Percentiles rank a stretch among this genome's conserved stretches.
phyloP scores from a whole-genome alignment of 2,888 invertebrate genomes.

The Drosophila anomalata region DNA sequence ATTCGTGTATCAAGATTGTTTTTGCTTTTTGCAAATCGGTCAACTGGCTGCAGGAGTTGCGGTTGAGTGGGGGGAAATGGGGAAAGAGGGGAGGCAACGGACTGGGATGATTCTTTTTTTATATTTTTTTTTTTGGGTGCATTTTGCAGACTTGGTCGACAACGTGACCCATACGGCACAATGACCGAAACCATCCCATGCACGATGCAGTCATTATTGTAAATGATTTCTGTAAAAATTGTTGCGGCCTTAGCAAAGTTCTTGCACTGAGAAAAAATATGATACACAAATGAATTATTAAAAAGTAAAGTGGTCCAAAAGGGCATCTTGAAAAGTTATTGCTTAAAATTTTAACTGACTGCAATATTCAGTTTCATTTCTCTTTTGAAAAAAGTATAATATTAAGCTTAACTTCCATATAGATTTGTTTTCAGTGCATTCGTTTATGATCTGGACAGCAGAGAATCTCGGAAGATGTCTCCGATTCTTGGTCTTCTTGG shows the following conservation, averaged over 20 bases:
- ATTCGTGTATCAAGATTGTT: slow-evolving; percentile 75
- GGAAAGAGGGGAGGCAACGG: not conserved
- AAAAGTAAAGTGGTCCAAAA: not conserved
- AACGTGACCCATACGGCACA: slow-evolving; percentile 77
- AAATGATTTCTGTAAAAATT: slow-evolving; percentile 78
- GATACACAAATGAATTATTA: not conserved
- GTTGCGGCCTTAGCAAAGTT: slow-evolving; percentile 61
- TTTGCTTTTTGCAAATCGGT: slow-evolving; percentile 73
- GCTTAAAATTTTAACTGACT: no score
- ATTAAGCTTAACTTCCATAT: no score
- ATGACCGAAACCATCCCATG: slow-evolving; percentile 60
- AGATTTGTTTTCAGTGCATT: slow-evolving; percentile 14
- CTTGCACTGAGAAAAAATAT: slow-evolving; percentile 14
- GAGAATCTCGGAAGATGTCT: slow-evolving; percentile 40
- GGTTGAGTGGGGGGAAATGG: not conserved
- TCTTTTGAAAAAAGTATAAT: no score
- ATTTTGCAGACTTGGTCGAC: slow-evolving; percentile 37
- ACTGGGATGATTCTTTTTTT: not conserved
- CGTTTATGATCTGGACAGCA: slow-evolving; percentile 29
- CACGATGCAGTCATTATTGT: slow-evolving; percentile 68
- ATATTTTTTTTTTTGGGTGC: slow-evolving; percentile 3
- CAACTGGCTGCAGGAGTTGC: slow-evolving; percentile 52
- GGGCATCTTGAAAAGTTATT: no score
- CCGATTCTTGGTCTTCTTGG: slow-evolving; percentile 36
- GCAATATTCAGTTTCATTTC: no score